Percentiles rank a stretch among this genome's conserved stretches.
These are phyloP conservation scores for Acipenser ruthenus DNA, from an alignment of 2,797 vertebrate species.

Conservation along the genomic window DNA sequence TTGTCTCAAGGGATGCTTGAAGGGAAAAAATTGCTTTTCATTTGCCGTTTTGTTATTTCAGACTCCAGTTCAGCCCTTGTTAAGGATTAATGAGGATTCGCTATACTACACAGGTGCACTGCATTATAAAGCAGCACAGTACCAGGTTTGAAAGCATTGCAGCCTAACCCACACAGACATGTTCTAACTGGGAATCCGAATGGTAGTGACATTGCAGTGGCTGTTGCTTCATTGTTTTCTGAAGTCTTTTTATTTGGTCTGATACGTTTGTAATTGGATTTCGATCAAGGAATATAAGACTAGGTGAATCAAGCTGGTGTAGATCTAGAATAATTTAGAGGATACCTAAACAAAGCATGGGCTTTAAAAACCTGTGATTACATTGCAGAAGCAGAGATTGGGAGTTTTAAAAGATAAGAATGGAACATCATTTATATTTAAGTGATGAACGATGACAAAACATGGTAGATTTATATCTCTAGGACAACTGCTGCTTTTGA, in stretches of 20 bases:
- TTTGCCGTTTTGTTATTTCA: neutral
- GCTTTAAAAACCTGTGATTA: too few species aligned
- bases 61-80: constrained; percentile 39
- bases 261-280: neutral
- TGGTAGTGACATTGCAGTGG: neutral
- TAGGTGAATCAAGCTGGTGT: too few species aligned
- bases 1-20: too few species aligned
- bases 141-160: neutral
- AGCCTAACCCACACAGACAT: neutral
- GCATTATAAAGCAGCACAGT: neutral
- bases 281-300: neutral
- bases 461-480: too few species aligned
- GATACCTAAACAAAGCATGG: too few species aligned
- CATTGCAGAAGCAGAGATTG: too few species aligned
- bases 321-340: too few species aligned
- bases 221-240: neutral
- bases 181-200: neutral
- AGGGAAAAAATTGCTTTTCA: too few species aligned
- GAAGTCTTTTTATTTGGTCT: neutral
- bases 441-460: too few species aligned
- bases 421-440: too few species aligned
- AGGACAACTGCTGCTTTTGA: too few species aligned
- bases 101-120: neutral
- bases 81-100: constrained; percentile 10
- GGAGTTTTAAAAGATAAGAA: too few species aligned